Base-by-base conservation (phyloP, 2,797 vertebrate genomes). In the Cynopterus sphinx region DNA sequence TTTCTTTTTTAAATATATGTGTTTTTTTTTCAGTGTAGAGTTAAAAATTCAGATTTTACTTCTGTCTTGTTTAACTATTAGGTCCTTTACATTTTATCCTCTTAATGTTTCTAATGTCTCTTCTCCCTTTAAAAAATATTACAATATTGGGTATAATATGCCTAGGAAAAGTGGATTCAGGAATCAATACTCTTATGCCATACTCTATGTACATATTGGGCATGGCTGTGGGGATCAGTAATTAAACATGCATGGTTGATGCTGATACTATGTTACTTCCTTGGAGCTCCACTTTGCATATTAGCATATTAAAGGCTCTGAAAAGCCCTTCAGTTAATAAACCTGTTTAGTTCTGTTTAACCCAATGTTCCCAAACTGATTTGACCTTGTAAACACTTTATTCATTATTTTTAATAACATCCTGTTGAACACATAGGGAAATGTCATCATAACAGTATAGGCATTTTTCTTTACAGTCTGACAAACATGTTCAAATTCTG, bases 331-430 rank as follows among this genome's bases (percentile, higher is more conserved):
- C 33, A 26, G 55, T 77, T 92, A 88, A 95, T 82, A 92, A 86
- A 96, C 28, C 53, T 89, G 10, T 89, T 89, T 94, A 95, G 78
- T 15, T 89, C 24, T 81, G 22, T 92, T 82, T 88, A 92, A 96
- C 49, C 79, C 65, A 93, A 71, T 74, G 51, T 93, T 92, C 49
- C 5, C 51, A 94, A 94, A 96, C 65, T 79, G 43, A 90, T 78
- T 95, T 87, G 75, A 96, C 87, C 84, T 91, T 79, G 70, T 83
- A 94, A 74, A 96, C 24, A 90, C 81, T 90, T 61, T 93, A 67
- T 63, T 85, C 59, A 92, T 87, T 33, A 36, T 84, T 96, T 86
- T 95, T 78, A 93, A 86, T 82, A 94, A 91, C 36, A 67, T 67
- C 53, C n/a, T 75, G 9, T 85, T 89, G 91, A 88, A 94, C 41